Base-by-base conservation (phyloP, 2,888 invertebrate genomes). In the Galerucella calmariensis region DNA sequence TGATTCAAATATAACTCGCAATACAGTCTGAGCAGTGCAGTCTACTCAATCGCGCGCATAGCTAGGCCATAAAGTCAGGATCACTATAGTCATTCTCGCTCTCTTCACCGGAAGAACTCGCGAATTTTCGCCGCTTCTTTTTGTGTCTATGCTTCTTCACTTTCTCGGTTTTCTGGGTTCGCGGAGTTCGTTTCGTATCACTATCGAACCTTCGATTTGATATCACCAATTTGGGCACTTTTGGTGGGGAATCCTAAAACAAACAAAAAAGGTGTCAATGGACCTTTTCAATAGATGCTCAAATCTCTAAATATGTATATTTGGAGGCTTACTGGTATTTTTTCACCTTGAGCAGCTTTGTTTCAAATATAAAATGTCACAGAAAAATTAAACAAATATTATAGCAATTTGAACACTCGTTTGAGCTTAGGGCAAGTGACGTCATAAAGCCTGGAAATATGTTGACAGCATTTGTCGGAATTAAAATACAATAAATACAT, bases 71-170 rank as follows among this genome's bases (percentile, higher is more conserved):
- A 79, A 86, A 88, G 83, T 88, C 88, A 75, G 88, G 88, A 85
- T 92, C 92, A 88, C 92, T 92, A 85, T 87, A 90, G 86, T 92
- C 91, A 83, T 91, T 92, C 81, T 90, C 82, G 86, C 90, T 91
- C 78, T 92, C 92, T 77, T 91, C 91, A 77, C 90, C 90, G 11
- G 90, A 88, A 72, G 88, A 90, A 80, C 90, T 89, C 71, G 88
- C 85, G 69, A 89, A 85, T 83, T 89, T 89, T 87, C 90, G 89
- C 78, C 90, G 88, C 84, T 90, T 91, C 84, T 90, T 91, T 87
- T 89, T 89, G 81, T 88, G 88, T 81, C 87, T 86, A 79, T 88
- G 88, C 83, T 88, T 88, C 85, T 87, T 88, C 80, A 86, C 84
- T 83, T 88, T 88, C 77, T 89, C 88, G 67, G 87, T 82, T 65